A percentile compares a stretch with the other conserved stretches of the same genome.
These are phyloP conservation scores for Scalopus aquaticus DNA, from an alignment of 2,113 vertebrate species.

Conservation along the genomic window DNA sequence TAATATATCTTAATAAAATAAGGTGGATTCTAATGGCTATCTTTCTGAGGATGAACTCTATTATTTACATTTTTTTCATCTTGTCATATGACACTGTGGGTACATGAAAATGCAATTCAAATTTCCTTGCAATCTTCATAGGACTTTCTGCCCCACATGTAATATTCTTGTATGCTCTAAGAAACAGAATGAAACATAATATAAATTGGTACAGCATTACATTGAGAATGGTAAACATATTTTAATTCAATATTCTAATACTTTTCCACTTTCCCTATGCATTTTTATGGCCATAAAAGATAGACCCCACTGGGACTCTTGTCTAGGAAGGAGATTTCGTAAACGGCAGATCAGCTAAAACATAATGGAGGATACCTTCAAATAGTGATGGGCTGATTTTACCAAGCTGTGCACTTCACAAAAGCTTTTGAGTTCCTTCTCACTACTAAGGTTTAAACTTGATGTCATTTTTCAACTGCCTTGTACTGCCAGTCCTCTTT, in stretches of 20 bases:
- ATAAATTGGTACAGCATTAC: slow-evolving; percentile 6
- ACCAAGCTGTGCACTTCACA: not conserved
- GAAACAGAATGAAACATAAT: slow-evolving; percentile 42
- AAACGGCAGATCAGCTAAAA: not conserved
- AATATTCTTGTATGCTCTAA: not conserved
- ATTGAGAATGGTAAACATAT: slow-evolving; percentile 29
- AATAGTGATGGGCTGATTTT: not conserved
- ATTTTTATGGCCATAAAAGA: slow-evolving; percentile 47
- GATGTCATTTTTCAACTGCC: not conserved
- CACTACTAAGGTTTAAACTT: not conserved
- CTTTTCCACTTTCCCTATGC: not conserved
- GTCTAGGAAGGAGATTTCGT: not conserved
- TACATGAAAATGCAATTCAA: slow-evolving; percentile 60
- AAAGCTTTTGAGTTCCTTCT: not conserved
- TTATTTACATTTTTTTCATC: slow-evolving; percentile 68
- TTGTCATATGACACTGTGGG: slow-evolving; percentile 57
- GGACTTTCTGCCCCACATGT: slow-evolving; percentile 18
- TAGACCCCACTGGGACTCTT: not conserved
- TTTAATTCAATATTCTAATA: slow-evolving; percentile 52
- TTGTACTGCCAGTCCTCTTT: not conserved
- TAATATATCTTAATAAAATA: slow-evolving; percentile 40
- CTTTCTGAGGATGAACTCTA: slow-evolving; percentile 56
- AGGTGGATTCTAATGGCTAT: slow-evolving; percentile 57
- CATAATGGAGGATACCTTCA: not conserved
- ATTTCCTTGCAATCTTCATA: slow-evolving; percentile 58